These are phyloP conservation scores for Calameuta pallipes DNA, from an alignment of 2,888 invertebrate genomes.

Conservation along the genomic window DNA sequence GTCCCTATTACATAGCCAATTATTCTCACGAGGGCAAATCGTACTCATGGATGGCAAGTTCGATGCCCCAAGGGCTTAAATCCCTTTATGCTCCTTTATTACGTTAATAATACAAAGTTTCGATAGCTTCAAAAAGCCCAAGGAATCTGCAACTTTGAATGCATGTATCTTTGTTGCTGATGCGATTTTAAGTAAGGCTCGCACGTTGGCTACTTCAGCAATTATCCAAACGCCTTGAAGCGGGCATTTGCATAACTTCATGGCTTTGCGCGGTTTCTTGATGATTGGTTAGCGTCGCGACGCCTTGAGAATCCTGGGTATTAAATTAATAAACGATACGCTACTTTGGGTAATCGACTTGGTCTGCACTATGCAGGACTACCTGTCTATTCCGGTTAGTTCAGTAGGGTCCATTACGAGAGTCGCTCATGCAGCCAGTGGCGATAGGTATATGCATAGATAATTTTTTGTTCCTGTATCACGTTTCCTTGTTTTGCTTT, in stretches of 20 bases:
- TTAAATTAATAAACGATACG: slow-evolving; percentile 1
- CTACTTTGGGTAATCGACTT: neutral
- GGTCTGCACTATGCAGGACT: neutral
- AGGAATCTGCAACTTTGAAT: neutral
- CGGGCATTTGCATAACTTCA: slow-evolving; percentile 58
- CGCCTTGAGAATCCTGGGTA: neutral
- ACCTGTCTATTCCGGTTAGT: neutral
- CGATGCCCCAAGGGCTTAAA: neutral
- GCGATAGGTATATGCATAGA: neutral
- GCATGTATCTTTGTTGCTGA: slow-evolving; percentile 42
- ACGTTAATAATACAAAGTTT: slow-evolving; percentile 35
- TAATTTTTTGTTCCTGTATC: neutral
- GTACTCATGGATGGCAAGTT: neutral
- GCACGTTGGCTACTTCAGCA: slow-evolving; percentile 31
- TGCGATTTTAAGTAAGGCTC: slow-evolving; percentile 61
- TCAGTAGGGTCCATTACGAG: neutral
- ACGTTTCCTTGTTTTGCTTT: neutral
- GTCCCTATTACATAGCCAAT: neutral
- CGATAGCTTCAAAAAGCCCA: neutral
- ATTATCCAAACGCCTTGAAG: slow-evolving; percentile 61
- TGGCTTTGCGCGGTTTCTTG: slow-evolving; percentile 39
- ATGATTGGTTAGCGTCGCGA: slow-evolving; percentile 5
- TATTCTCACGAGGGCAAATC: neutral
- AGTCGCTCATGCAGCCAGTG: neutral
- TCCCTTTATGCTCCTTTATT: slow-evolving; percentile 20